Evolutionary conservation across 2,888 invertebrate species (phyloP).

Genomic region (Scaptomyza parva): DNA sequence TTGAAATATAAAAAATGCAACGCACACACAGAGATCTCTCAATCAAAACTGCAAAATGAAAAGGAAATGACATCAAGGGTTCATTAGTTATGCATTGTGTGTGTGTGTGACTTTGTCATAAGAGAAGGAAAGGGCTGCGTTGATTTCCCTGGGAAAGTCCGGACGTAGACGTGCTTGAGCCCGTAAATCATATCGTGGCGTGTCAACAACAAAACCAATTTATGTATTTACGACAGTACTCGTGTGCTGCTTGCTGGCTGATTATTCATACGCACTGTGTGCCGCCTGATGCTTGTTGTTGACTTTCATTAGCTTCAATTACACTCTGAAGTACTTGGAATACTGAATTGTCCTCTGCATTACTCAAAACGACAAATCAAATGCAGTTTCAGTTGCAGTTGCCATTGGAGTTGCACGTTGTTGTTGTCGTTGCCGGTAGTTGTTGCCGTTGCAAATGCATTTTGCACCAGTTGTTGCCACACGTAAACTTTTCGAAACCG

Average conservation of each 20-base stretch:
- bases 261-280: slow-evolving; percentile 64
- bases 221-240: slow-evolving; percentile 62
- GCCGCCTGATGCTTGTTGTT: slow-evolving; percentile 40
- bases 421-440: too few relatives aligned
- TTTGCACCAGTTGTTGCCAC: slow-evolving; percentile 36
- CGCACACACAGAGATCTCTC: slow-evolving; percentile 27
- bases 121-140: neutral
- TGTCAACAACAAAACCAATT: slow-evolving; percentile 72
- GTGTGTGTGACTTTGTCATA: slow-evolving; percentile 47
- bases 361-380: slow-evolving; percentile 65
- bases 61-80: slow-evolving; percentile 14
- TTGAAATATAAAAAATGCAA: slow-evolving; percentile 23
- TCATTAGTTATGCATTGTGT: slow-evolving; percentile 67
- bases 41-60: slow-evolving; percentile 11
- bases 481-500: slow-evolving; percentile 51
- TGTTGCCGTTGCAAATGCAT: slow-evolving; percentile 3
- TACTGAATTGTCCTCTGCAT: slow-evolving; percentile 59
- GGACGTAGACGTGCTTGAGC: slow-evolving; percentile 7
- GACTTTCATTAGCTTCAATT: slow-evolving; percentile 74
- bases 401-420: slow-evolving; percentile 16
- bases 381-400: slow-evolving; percentile 48
- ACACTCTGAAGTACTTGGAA: slow-evolving; percentile 58
- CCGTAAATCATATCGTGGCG: slow-evolving; percentile 58
- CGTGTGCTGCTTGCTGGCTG: slow-evolving; percentile 21
- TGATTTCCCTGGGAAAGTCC: slow-evolving; percentile 11